These are phyloP conservation scores for Patiria pectinifera DNA, from an alignment of 53 echinoderm and acorn worm genomes.

Conservation along the genomic window DNA sequence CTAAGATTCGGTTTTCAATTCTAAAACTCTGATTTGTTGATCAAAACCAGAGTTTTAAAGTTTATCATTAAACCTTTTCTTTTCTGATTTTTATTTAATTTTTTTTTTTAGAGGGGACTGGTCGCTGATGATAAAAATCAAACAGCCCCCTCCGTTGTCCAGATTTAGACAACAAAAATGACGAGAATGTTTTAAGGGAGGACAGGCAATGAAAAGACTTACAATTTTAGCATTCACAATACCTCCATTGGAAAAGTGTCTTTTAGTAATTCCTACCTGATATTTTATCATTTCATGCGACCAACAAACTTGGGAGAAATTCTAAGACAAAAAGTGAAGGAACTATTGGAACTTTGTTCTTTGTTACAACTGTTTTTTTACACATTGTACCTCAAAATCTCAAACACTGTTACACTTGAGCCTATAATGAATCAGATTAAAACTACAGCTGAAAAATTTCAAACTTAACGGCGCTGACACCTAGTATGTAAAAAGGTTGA, in stretches of 20 bases:
- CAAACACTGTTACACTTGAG: conserved; percentile 11
- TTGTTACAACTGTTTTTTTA: background rate
- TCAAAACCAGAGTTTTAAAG: conserved; percentile 9
- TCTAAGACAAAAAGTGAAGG: background rate
- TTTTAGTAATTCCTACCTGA: background rate
- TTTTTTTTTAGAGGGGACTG: background rate
- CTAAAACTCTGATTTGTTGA: background rate
- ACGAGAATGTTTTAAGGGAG: background rate
- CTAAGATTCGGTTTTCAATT: background rate
- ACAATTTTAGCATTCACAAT: background rate
- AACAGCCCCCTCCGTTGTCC: conserved; percentile 22
- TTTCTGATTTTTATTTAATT: background rate
- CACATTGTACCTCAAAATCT: conserved; percentile 16
- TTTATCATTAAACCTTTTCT: conserved; percentile 11
- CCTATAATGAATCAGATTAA: background rate
- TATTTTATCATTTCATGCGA: background rate
- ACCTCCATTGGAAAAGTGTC: background rate
- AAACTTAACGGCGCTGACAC: conserved; percentile 35
- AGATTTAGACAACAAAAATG: background rate
- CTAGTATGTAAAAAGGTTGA: conserved; percentile 63
- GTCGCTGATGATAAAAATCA: background rate
- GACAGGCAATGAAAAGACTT: background rate
- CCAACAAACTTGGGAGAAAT: background rate
- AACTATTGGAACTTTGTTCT: conserved; percentile 21
- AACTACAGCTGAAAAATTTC: background rate